Evolutionary conservation across 2,113 vertebrate genomes (phyloP).

Genomic region (Fukomys damarensis): DNA sequence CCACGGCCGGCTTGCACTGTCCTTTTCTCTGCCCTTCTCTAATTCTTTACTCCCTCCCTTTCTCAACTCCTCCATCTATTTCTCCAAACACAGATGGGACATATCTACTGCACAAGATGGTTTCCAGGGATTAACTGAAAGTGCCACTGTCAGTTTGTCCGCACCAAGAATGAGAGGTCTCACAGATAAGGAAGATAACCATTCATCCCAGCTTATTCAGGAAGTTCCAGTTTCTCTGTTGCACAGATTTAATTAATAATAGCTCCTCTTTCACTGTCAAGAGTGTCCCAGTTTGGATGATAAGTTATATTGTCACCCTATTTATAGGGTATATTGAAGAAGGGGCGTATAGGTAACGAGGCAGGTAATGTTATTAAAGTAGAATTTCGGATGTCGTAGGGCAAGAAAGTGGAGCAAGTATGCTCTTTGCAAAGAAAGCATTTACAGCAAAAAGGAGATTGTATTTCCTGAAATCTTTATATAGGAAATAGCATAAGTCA

Average conservation of each 20-base stretch:
- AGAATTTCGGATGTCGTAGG: background rate
- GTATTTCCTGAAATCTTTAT: background rate
- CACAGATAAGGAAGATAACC: background rate
- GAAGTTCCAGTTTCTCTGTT: background rate
- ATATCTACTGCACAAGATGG: background rate
- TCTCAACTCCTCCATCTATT: background rate
- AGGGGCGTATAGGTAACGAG: background rate
- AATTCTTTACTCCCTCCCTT: background rate
- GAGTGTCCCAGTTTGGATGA: slow-evolving; percentile 5
- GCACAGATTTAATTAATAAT: slow-evolving; percentile 20
- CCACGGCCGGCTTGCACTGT: too few species aligned
- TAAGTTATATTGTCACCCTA: slow-evolving; percentile 37
- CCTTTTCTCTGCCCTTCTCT: background rate
- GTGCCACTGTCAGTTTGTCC: background rate
- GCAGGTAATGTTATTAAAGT: background rate
- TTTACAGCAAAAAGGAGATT: background rate
- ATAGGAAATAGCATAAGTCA: background rate
- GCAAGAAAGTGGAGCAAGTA: background rate
- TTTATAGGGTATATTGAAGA: slow-evolving; percentile 40
- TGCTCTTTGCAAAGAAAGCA: background rate
- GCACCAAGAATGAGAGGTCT: background rate
- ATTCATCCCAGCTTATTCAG: background rate
- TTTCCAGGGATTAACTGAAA: background rate
- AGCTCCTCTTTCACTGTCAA: slow-evolving; percentile 18
- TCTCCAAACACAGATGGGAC: background rate